Evolutionary conservation across 2,888 invertebrate species (phyloP), one percentile per base, ranked within the genome.

Genomic region (Norana najaformis): DNA sequence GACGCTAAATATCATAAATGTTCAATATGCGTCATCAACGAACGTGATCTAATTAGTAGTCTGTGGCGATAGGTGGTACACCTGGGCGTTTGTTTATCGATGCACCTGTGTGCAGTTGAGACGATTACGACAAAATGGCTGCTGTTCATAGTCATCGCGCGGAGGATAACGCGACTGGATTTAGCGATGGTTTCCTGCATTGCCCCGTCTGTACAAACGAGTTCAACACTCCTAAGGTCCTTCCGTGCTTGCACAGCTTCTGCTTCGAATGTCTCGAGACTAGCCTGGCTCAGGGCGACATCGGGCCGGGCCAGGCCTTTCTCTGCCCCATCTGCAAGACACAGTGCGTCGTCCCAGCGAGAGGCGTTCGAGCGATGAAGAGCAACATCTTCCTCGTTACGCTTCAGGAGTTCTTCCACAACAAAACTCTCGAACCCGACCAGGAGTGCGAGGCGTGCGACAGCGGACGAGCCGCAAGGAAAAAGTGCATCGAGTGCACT

Each of bases 241-340:
- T 94, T 53, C 92, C 92, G 1, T 94, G 93, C 90, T 92, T 94
- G 41, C 94, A 94, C 92, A 93, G 93, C 41, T 94, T 93, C 91
- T 94, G 94, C 90, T 91, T 53, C 30, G 89, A 90, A 16, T 94
- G 94, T 91, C 91, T 94, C 37, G 90, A 92, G 16, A 90, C 91
- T 13, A 92, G 93, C 41, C 90, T 92, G 30, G 82, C 88, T 23
- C 91, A 92, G 69, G 92, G 91, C 89, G 91, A 90, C 38, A 92
- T 92, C 82, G 91, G 90, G 18, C 89, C 90, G 85, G 92, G 92
- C 39, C 92, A 92, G 90, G 92, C 91, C 14, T 92, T 92, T 90
- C 91, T 92, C 41, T 92, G 92, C 41, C 92, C 92, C 39, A 90
- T 92, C 69, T 92, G 92, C 91, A 90, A 91, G 82, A 89, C 91